These are phyloP conservation scores for Gorsachius goisagi DNA, from an alignment of 2,113 vertebrate species.

Conservation along the genomic window DNA sequence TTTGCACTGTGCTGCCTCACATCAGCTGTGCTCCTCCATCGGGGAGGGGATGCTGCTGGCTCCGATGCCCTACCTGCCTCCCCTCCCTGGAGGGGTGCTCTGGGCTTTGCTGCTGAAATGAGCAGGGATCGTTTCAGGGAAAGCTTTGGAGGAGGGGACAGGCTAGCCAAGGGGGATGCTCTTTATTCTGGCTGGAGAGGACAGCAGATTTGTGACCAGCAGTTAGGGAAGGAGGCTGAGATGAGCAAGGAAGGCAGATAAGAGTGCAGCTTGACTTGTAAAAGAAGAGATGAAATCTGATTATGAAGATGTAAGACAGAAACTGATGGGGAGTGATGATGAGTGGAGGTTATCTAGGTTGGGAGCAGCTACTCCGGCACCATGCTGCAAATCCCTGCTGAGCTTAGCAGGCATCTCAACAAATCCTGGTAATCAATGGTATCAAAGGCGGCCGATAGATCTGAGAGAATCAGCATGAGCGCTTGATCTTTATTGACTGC, in stretches of 20 bases:
- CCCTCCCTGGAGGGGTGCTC: not conserved
- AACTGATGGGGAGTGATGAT: not conserved
- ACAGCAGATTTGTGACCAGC: not conserved
- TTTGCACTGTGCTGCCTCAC: not conserved
- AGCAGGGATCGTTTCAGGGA: not conserved
- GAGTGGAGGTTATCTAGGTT: not conserved
- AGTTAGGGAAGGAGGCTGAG: not conserved
- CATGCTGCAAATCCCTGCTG: not conserved
- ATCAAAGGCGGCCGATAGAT: not conserved
- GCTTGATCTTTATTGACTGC: not conserved
- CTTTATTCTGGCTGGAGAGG: not conserved
- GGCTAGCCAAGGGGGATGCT: not conserved
- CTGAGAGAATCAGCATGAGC: not conserved
- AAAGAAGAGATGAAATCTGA: not conserved
- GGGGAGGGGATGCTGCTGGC: not conserved
- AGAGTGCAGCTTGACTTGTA: not conserved
- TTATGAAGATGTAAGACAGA: not conserved
- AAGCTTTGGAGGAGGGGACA: not conserved
- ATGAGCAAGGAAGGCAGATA: not conserved
- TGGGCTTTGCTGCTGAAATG: not conserved
- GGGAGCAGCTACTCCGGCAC: not conserved
- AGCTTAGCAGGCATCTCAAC: not conserved
- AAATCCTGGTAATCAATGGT: conserved; percentile 8
- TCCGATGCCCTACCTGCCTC: not conserved
- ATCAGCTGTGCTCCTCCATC: not conserved